Base-by-base conservation (phyloP, 37 sponge, comb jelly and placozoan genomes). In the Beroe ovata region DNA sequence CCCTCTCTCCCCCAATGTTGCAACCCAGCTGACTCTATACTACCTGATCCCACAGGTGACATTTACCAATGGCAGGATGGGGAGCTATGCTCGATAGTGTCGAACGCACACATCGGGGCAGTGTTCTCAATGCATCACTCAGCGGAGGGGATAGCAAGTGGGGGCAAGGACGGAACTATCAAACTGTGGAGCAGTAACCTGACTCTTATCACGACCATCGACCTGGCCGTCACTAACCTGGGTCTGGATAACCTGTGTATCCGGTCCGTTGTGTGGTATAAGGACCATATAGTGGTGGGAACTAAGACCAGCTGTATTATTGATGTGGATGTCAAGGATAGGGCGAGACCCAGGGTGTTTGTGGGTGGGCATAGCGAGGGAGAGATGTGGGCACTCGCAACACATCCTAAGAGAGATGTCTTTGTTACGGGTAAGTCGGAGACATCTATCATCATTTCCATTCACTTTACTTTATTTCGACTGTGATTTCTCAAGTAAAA, bases 351-450 rank as follows among this genome's bases (percentile, higher is more conserved):
- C 0, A 32, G 26, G 21, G 6, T 94, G 28, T 23, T 96, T 8
- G 47, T 90, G 19, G n/a, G 84, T 37, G 98, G 98, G 0, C 98
- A 97, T 47, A 88, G 92, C 47, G 98, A 97, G 72, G 98, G 98
- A 36, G 98, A 95, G 64, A 71, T 97, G 77, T 97, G 98, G 98
- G 98, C 91, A 0, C 77, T 97, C 25, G 98, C 98, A 41, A 39
- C 90, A 14, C 98, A 97, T 41, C 95, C 94, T 0, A 29, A 39
- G 0, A 38, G 91, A 64, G 64, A 71, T 8, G 20, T 94, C 32
- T 95, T 95, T 92, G 94, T 93, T 38, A 97, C 98, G 89, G 98
- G 93, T 20, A 93, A 94, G 89, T 63, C 19, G n/a, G n/a, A n/a
- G n/a, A n/a, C n/a, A n/a, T n/a, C n/a, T n/a, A n/a, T n/a, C n/a